Evolutionary conservation across 2,113 vertebrate genomes (phyloP).

Genomic region (Capreolus pygargus): DNA sequence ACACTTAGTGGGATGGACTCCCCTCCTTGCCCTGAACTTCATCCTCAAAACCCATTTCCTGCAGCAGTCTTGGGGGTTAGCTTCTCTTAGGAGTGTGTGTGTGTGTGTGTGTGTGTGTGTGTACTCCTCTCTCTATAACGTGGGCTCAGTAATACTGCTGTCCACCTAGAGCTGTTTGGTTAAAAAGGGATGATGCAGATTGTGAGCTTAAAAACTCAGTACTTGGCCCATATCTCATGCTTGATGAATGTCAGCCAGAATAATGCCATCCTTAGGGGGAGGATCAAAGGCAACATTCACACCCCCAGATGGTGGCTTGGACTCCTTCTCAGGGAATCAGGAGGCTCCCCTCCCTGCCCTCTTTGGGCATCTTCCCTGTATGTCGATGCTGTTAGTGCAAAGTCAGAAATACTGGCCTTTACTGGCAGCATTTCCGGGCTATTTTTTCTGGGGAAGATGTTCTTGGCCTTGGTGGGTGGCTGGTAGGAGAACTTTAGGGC

Average conservation of each 20-base stretch:
- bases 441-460: background rate
- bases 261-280: background rate
- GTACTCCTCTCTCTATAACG: background rate
- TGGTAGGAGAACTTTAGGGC: background rate
- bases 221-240: background rate
- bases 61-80: background rate
- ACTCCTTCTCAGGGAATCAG: background rate
- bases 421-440: background rate
- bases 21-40: background rate
- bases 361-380: background rate
- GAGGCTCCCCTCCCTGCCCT: background rate
- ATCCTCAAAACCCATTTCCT: background rate
- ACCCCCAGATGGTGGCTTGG: too few relatives aligned
- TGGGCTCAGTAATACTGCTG: background rate
- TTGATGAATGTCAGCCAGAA: background rate
- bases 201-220: too few relatives aligned
- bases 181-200: rapidly evolving
- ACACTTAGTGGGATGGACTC: background rate
- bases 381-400: background rate
- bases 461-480: background rate
- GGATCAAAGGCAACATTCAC: rapidly evolving
- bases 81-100: background rate
- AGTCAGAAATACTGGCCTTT: background rate
- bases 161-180: background rate
- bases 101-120: background rate